Percentiles rank a stretch among this genome's conserved stretches.
Evolutionary conservation across 2,888 invertebrate genomes (phyloP).

Genomic region (Didymodactylos carnosus): DNA sequence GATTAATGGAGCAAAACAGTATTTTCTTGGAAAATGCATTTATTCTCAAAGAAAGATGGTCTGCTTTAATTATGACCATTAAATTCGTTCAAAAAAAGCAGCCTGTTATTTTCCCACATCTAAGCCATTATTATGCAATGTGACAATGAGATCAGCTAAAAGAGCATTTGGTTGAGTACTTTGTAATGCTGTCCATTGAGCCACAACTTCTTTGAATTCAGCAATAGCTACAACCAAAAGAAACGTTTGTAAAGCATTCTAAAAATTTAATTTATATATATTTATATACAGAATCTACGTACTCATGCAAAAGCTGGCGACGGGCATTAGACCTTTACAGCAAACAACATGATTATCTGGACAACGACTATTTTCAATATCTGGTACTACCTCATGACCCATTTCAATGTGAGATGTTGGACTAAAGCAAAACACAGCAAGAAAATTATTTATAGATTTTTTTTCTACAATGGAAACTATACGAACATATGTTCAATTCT

Average conservation of each 20-base stretch:
- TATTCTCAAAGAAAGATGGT: too few species aligned
- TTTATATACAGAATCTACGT: too few species aligned
- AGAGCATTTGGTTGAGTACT: background rate
- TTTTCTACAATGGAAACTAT: background rate
- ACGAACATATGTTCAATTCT: slow-evolving; percentile 15
- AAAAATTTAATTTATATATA: background rate
- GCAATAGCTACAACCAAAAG: background rate
- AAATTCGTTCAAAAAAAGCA: too few species aligned
- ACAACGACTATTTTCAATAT: background rate
- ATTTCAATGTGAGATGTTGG: background rate
- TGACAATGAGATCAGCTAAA: background rate
- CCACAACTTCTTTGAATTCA: background rate
- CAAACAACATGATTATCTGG: background rate
- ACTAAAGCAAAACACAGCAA: background rate
- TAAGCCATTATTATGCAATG: background rate
- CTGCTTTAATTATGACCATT: too few species aligned
- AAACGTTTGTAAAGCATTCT: background rate
- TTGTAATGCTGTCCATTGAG: background rate
- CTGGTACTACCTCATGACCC: background rate
- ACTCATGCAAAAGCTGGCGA: background rate
- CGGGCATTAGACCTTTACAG: background rate
- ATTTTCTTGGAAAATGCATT: too few species aligned
- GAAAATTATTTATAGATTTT: background rate
- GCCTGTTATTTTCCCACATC: too few species aligned
- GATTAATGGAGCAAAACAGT: too few species aligned